A percentile compares a stretch with the other conserved stretches of the same genome.
These are phyloP conservation scores for Speoplatyrhinus poulsoni DNA, from an alignment of 2,113 vertebrate genomes.

Conservation along the genomic window DNA sequence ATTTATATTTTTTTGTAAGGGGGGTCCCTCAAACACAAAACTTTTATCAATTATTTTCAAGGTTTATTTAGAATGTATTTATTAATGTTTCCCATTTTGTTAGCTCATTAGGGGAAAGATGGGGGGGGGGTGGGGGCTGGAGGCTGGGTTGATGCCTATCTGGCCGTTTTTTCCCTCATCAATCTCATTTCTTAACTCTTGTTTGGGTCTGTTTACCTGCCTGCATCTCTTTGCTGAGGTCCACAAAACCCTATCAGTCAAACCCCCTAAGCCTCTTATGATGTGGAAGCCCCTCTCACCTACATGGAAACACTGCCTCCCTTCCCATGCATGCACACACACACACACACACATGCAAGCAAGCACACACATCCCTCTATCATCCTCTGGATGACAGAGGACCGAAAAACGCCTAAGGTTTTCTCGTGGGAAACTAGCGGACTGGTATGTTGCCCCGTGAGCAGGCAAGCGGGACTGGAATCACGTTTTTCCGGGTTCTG, in stretches of 20 bases:
- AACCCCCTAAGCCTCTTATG: conserved; percentile 6
- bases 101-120: conserved; percentile 13
- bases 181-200: conserved; percentile 33
- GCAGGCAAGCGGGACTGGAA: conserved; percentile 64
- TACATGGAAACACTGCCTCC: background rate
- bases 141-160: conserved; percentile 40
- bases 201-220: background rate
- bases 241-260: background rate
- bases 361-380: conserved; percentile 16
- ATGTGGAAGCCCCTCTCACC: background rate
- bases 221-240: background rate
- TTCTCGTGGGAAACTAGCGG: conserved; percentile 76
- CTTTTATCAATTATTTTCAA: too few species aligned
- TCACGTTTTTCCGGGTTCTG: conserved; percentile 74
- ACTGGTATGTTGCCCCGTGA: conserved; percentile 69
- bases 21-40: background rate
- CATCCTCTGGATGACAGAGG: conserved; percentile 8
- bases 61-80: too few species aligned
- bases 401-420: conserved; percentile 67
- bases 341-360: background rate
- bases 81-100: too few species aligned
- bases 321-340: conserved; percentile 2
- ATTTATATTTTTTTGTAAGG: too few species aligned
- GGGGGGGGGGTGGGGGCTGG: conserved; percentile 6
- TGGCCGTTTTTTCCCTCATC: conserved; percentile 42